Conservation (phyloP, 1,140 invertebrate genomes). For the Myzus persicae region DNA sequence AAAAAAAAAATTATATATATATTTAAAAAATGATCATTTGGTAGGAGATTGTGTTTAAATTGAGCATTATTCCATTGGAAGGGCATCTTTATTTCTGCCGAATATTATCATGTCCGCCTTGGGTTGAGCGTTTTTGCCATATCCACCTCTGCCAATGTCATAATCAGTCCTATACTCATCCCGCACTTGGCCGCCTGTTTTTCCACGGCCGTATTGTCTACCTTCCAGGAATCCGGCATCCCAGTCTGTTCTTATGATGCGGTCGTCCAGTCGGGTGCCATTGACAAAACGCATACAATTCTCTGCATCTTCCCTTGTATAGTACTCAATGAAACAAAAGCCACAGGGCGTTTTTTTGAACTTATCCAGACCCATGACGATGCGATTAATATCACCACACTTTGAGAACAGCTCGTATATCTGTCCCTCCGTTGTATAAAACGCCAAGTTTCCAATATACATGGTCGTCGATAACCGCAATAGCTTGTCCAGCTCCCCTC, state of each 20-base stretch:
- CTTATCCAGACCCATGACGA: slow-evolving; percentile 98
- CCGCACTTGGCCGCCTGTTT: slow-evolving; percentile 97
- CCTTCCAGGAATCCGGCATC: slow-evolving; percentile 99
- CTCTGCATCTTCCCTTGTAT: slow-evolving; percentile 86
- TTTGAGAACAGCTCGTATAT: slow-evolving; percentile 96
- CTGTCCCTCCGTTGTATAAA: slow-evolving; percentile 99
- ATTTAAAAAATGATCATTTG: not conserved
- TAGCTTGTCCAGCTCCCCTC: slow-evolving; percentile 88
- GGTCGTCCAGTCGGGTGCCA: slow-evolving; percentile 95
- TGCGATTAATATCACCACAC: slow-evolving; percentile 94
- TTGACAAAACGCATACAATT: slow-evolving; percentile 96
- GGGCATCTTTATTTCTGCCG: slow-evolving; percentile 42
- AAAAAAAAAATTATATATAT: slow-evolving; percentile 2
- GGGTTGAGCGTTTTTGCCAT: slow-evolving; percentile 91
- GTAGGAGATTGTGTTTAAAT: not conserved
- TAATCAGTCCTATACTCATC: slow-evolving; percentile 98
- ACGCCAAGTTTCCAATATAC: slow-evolving; percentile 98
- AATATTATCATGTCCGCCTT: slow-evolving; percentile 69
- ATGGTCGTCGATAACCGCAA: slow-evolving; percentile 82
- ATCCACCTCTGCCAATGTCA: slow-evolving; percentile 95
- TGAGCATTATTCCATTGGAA: slow-evolving; percentile 50
- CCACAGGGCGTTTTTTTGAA: slow-evolving; percentile 99
- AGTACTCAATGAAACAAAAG: slow-evolving; percentile 99
- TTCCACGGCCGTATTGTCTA: slow-evolving; percentile 96
- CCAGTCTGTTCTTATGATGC: slow-evolving; percentile 98